phyloP scores from a whole-genome alignment of 2,888 invertebrate species.

The Hypsopygia costalis region DNA sequence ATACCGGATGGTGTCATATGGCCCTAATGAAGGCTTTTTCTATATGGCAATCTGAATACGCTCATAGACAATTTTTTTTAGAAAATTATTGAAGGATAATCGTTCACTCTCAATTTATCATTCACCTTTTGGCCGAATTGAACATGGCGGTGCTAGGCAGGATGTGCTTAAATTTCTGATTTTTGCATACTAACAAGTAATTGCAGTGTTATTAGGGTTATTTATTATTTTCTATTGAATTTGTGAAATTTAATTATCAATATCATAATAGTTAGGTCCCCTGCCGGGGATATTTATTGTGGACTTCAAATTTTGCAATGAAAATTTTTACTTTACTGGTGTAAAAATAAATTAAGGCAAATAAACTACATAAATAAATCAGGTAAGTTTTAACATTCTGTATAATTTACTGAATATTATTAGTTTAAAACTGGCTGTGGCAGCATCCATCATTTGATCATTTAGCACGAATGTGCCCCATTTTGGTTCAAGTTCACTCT shows the following conservation, averaged over 20 bases:
- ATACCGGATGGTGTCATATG: too few species aligned
- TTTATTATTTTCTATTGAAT: conserved; percentile 32
- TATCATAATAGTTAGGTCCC: conserved; percentile 33
- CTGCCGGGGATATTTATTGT: conserved; percentile 29
- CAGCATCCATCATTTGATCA: conserved; percentile 24
- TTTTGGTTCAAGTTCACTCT: conserved; percentile 64
- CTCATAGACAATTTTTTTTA: too few species aligned
- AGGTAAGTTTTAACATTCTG: conserved; percentile 59
- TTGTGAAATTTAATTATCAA: conserved; percentile 29
- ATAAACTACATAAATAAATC: conserved; percentile 62
- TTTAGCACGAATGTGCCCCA: conserved; percentile 47
- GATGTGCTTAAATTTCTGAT: conserved; percentile 72
- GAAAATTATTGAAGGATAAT: too few species aligned
- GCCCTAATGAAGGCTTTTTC: too few species aligned
- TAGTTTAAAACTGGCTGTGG: conserved; percentile 12
- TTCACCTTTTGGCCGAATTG: conserved; percentile 49
- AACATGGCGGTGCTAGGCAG: conserved; percentile 78
- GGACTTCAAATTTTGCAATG: conserved; percentile 64
- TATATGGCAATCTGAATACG: too few species aligned
- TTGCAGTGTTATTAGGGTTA: conserved; percentile 41
- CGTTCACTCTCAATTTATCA: conserved; percentile 31
- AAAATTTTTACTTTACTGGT: conserved; percentile 75
- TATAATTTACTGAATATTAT: conserved; percentile 13
- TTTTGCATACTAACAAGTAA: conserved; percentile 55
- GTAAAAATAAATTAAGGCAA: conserved; percentile 79